Evolutionary conservation across 1,140 invertebrate genomes (phyloP).

Genomic region (Medauroidea extradentata): DNA sequence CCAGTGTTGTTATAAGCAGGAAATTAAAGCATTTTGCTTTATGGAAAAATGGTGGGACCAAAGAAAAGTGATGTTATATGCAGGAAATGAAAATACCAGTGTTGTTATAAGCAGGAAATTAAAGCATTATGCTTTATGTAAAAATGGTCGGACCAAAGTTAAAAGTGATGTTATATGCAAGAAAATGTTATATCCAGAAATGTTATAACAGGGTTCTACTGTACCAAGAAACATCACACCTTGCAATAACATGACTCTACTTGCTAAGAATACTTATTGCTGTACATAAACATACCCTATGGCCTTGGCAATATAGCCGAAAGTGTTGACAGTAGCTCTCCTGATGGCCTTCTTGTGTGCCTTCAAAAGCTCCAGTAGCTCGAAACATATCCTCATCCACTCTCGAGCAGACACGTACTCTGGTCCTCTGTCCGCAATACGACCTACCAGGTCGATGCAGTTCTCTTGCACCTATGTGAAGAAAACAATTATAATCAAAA

Average conservation of each 20-base stretch:
- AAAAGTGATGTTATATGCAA: no score
- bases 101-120: no score
- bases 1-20: no score
- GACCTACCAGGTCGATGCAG: conserved; percentile 97
- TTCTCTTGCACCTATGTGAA: conserved; percentile 92
- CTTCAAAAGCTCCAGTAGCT: conserved; percentile 95
- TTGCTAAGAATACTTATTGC: neutral
- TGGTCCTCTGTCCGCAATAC: conserved; percentile 98
- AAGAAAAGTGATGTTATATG: no score
- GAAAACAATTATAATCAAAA: no score
- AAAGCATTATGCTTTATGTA: no score
- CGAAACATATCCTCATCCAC: conserved; percentile 99
- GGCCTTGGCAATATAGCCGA: conserved; percentile 99
- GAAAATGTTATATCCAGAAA: neutral
- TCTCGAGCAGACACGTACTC: conserved; percentile 98
- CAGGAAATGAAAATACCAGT: no score
- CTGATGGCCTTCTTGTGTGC: conserved; percentile 99
- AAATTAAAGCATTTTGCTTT: no score
- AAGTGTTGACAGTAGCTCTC: conserved; percentile 98
- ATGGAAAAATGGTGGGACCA: no score
- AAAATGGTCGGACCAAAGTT: no score
- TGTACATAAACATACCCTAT: conserved; percentile 64
- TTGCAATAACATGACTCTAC: neutral
- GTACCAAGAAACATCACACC: neutral
- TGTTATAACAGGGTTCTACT: neutral